A percentile compares a stretch with the other conserved stretches of the same genome.
Evolutionary conservation across 1,140 invertebrate species (phyloP).

Genomic region (Polypedilum vanderplanki): DNA sequence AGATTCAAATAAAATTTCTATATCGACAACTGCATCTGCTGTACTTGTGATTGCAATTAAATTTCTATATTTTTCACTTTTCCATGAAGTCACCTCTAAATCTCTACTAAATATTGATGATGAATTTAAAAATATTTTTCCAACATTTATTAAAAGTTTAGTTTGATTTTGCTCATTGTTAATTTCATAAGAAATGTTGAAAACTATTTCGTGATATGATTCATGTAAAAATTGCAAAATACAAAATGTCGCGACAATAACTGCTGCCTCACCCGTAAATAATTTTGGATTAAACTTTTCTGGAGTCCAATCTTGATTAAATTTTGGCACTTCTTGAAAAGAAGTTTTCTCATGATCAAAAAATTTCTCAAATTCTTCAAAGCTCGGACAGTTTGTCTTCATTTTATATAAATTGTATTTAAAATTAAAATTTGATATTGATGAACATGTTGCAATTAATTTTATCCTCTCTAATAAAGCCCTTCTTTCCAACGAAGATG

Average conservation of each 20-base stretch:
- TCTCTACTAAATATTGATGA: neutral
- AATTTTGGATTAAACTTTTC: neutral
- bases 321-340: too few species aligned
- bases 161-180: neutral
- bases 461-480: neutral
- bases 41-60: neutral
- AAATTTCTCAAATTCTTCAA: constrained; percentile 6
- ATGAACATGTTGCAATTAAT: neutral
- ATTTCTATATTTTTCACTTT: neutral
- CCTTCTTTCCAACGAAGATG: neutral
- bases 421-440: neutral
- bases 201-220: neutral
- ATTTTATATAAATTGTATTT: neutral
- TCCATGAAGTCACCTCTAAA: neutral
- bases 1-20: neutral
- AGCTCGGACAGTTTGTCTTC: neutral
- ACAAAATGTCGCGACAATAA: neutral
- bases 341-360: neutral
- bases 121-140: neutral
- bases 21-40: neutral
- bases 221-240: neutral
- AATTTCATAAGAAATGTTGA: neutral
- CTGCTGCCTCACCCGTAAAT: neutral
- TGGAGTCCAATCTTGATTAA: too few species aligned
- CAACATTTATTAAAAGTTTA: neutral